phyloP scores from a whole-genome alignment of 2,888 invertebrate species.

The Ditula angustiorana region DNA sequence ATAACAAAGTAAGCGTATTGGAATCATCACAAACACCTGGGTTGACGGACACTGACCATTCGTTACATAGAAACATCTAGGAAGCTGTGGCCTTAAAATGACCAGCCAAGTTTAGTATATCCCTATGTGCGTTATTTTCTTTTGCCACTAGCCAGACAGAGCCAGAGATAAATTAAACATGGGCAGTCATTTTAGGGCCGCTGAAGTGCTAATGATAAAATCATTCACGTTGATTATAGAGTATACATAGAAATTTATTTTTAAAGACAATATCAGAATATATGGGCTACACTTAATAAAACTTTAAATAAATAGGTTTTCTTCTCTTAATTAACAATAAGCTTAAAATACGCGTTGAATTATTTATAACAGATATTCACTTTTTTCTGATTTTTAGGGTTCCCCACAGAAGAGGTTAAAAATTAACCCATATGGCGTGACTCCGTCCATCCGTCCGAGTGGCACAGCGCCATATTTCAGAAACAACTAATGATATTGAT shows the following conservation, averaged over 20 bases:
- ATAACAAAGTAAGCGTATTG: conserved; percentile 31
- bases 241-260: conserved; percentile 55
- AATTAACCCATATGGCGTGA: no score
- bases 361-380: conserved; percentile 30
- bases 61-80: conserved; percentile 2
- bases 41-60: conserved; percentile 18
- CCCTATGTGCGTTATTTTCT: no score
- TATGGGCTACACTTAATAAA: conserved; percentile 55
- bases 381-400: no score
- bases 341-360: conserved; percentile 6
- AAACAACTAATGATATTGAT: no score
- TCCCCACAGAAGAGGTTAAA: no score
- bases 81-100: no score
- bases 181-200: no score
- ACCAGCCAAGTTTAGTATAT: no score
- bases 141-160: no score
- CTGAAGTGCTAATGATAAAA: conserved; percentile 7
- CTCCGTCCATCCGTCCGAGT: no score
- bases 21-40: conserved; percentile 60
- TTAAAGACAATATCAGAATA: conserved; percentile 66
- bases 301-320: conserved; percentile 57
- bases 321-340: conserved; percentile 31
- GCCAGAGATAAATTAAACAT: no score
- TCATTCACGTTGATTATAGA: conserved; percentile 44
- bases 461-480: no score